phyloP scores from a whole-genome alignment of 2,797 vertebrate species.

The Sebastes kiyomatsui region DNA sequence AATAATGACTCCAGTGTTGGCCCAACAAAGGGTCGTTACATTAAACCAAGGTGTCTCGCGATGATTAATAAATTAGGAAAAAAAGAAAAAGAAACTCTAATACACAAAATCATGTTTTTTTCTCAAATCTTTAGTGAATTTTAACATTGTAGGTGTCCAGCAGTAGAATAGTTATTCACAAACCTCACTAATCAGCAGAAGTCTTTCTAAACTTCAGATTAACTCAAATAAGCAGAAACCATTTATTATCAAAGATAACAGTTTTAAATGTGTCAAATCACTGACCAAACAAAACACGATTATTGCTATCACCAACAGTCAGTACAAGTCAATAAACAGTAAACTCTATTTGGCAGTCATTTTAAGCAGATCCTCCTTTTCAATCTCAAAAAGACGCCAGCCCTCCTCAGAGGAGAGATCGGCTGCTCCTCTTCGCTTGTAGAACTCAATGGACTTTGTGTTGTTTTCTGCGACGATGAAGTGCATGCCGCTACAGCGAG shows the following conservation, averaged over 20 bases:
- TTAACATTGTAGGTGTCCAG: not conserved
- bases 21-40: not conserved
- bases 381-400: slow-evolving; percentile 84
- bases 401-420: slow-evolving; percentile 83
- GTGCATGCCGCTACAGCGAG: slow-evolving; percentile 85
- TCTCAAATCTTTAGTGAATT: not conserved
- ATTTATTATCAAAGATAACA: not conserved
- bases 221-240: not conserved
- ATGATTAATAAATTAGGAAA: too few species aligned
- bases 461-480: slow-evolving; percentile 85
- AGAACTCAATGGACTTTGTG: slow-evolving; percentile 79
- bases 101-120: not conserved
- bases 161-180: not conserved
- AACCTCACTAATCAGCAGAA: not conserved
- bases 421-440: slow-evolving; percentile 73
- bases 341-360: slow-evolving; percentile 68
- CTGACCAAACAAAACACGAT: not conserved
- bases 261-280: not conserved
- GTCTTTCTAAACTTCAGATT: not conserved
- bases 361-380: slow-evolving; percentile 76
- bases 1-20: not conserved
- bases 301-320: not conserved
- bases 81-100: not conserved
- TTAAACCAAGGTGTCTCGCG: not conserved
- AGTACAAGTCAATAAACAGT: not conserved